Conservation (phyloP, 2,797 vertebrate species). For the Dallia pectoralis region DNA sequence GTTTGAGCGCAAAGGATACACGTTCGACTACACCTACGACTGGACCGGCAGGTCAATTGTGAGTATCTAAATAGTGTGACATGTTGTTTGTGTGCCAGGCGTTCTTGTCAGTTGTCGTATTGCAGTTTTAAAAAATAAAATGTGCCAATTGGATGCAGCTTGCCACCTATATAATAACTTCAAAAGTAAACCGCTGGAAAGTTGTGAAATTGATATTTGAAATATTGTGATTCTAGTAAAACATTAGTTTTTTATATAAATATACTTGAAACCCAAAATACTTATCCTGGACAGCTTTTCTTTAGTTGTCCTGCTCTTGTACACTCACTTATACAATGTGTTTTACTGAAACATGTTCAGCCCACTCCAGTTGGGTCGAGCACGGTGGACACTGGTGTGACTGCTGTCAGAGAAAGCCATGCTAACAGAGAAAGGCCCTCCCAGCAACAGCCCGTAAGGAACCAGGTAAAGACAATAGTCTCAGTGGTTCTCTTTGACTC, state of each 20-base stretch:
- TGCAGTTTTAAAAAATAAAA: background rate
- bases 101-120: background rate
- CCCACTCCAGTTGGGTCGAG: constrained; percentile 85
- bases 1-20: constrained; percentile 86
- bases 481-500: background rate
- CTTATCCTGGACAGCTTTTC: background rate
- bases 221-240: background rate
- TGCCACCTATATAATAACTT: background rate
- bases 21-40: constrained; percentile 86
- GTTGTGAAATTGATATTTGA: background rate
- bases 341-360: constrained; percentile 53
- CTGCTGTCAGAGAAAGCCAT: constrained; percentile 82
- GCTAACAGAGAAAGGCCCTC: constrained; percentile 80
- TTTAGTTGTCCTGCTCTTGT: background rate
- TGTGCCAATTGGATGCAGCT: background rate
- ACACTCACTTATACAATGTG: background rate
- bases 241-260: background rate
- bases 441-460: constrained; percentile 79
- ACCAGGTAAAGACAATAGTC: constrained; percentile 73
- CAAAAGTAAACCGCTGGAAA: background rate
- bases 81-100: background rate
- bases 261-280: background rate
- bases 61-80: constrained; percentile 54
- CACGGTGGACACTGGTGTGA: constrained; percentile 83
- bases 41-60: constrained; percentile 90